A percentile compares a stretch with the other conserved stretches of the same genome.
phyloP scores from a whole-genome alignment of 2,888 invertebrate species.

The Lissonota sp. region DNA sequence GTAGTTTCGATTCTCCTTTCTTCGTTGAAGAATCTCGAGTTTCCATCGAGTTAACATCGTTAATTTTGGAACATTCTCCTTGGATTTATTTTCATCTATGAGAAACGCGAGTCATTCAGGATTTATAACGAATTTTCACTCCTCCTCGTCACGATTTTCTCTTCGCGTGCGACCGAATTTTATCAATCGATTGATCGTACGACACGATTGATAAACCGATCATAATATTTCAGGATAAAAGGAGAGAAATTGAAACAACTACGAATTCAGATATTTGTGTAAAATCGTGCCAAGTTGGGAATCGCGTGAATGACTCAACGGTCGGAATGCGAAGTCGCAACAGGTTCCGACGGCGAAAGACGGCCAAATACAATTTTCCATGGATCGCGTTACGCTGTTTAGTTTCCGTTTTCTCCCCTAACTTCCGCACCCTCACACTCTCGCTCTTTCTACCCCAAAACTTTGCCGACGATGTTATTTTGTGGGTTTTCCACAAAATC shows the following conservation, averaged over 20 bases:
- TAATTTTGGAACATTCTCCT: too few species aligned
- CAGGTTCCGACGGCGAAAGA: slow-evolving; percentile 66
- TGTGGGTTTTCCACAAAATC: background rate
- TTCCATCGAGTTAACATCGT: too few species aligned
- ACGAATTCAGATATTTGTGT: background rate
- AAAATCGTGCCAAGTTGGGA: slow-evolving; percentile 1
- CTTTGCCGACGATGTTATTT: background rate
- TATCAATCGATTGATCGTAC: too few species aligned
- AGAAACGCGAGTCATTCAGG: too few species aligned
- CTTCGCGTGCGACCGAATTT: too few species aligned
- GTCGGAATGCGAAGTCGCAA: slow-evolving; percentile 51
- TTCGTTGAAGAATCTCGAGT: too few species aligned
- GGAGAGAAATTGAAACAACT: background rate
- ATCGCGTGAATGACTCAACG: slow-evolving; percentile 4
- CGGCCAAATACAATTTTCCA: slow-evolving; percentile 33
- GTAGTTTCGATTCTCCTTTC: too few species aligned
- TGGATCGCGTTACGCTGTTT: slow-evolving; percentile 49
- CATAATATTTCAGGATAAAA: background rate
- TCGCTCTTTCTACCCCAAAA: background rate
- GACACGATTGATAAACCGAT: too few species aligned
- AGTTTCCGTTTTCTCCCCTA: slow-evolving; percentile 10
- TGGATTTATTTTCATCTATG: too few species aligned
- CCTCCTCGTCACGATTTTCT: too few species aligned
- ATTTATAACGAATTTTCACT: too few species aligned
- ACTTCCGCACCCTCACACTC: background rate